These are phyloP conservation scores for Callospermophilus lateralis DNA, from an alignment of 2,113 vertebrate genomes.

Conservation along the genomic window DNA sequence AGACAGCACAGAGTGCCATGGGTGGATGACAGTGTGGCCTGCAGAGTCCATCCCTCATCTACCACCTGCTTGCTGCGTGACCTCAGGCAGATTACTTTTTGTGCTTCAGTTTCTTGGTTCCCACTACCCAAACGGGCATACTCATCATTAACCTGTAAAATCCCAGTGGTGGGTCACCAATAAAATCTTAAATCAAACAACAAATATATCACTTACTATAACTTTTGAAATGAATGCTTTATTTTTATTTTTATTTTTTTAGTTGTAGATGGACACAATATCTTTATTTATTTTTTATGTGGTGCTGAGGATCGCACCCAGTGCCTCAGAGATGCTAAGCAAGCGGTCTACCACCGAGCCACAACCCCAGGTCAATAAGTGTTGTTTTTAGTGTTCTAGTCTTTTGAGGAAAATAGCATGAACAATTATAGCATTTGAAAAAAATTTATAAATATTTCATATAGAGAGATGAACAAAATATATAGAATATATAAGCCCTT, in stretches of 20 bases:
- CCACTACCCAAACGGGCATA: neutral
- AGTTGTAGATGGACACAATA: too few species aligned
- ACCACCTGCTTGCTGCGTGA: neutral
- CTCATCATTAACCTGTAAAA: neutral
- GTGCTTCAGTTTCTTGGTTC: neutral
- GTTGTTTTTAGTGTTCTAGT: neutral
- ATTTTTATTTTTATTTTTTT: too few species aligned
- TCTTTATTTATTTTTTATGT: too few species aligned
- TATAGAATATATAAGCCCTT: neutral
- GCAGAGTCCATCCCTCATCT: neutral
- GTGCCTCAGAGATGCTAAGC: too few species aligned
- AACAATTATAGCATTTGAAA: neutral
- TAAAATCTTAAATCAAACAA: neutral
- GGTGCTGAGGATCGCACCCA: too few species aligned
- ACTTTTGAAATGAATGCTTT: neutral
- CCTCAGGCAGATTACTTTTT: neutral
- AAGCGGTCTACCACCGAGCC: too few species aligned
- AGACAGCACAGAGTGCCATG: rapidly evolving
- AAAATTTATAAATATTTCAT: neutral
- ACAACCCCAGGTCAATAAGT: too few species aligned
- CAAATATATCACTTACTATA: neutral
- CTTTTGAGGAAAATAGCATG: neutral
- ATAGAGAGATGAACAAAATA: neutral
- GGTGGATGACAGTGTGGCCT: rapidly evolving
- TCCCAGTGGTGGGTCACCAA: neutral